Conservation (phyloP, 2,888 invertebrate genomes). For the Drosophila meridionalis region DNA sequence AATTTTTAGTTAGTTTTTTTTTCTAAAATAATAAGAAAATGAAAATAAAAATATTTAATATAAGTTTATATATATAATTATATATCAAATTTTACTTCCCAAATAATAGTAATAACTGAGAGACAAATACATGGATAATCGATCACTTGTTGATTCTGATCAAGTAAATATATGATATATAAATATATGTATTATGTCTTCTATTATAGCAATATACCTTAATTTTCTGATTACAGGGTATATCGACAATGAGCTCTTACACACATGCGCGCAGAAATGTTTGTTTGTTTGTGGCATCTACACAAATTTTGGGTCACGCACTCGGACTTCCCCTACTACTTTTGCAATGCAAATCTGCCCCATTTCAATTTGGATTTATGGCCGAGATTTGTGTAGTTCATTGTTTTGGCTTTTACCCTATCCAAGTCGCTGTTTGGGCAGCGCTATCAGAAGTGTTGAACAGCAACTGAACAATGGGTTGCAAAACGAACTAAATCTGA, state of each 20-base stretch:
- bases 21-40: no score
- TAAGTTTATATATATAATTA: no score
- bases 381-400: slow-evolving; percentile 46
- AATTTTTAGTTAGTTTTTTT: no score
- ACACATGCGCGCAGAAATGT: neutral
- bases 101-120: no score
- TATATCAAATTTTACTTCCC: no score
- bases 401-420: slow-evolving; percentile 35
- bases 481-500: neutral
- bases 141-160: no score
- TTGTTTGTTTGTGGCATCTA: neutral
- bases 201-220: neutral
- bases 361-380: slow-evolving; percentile 75
- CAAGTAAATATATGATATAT: neutral
- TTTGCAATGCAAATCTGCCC: slow-evolving; percentile 48
- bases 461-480: slow-evolving; percentile 11
- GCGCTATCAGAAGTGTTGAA: slow-evolving; percentile 8
- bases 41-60: no score
- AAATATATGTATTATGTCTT: neutral
- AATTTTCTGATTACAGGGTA: neutral
- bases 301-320: slow-evolving; percentile 40
- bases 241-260: slow-evolving; percentile 19
- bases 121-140: no score
- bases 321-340: slow-evolving; percentile 3
- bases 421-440: neutral